Percentiles rank a stretch among this genome's conserved stretches.
Evolutionary conservation across 2,888 invertebrate genomes (phyloP).

Genomic region (Chromoteleia sp.): DNA sequence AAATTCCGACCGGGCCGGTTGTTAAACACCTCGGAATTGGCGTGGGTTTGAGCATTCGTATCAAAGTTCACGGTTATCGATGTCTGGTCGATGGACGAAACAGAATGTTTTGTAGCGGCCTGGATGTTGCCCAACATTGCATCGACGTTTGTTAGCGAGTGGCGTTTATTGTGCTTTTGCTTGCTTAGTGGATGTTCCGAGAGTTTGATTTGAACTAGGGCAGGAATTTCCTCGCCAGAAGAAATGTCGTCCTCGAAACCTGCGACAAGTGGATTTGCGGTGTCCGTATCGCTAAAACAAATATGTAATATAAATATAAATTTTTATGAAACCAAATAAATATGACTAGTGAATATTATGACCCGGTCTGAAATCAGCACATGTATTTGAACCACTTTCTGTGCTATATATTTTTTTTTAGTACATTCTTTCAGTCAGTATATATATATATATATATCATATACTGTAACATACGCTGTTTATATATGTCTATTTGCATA

Average conservation of each 20-base stretch:
- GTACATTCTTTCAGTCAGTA: too few relatives aligned
- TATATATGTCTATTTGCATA: too few relatives aligned
- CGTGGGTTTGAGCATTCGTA: conserved; percentile 75
- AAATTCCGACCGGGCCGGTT: conserved; percentile 89
- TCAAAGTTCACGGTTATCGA: conserved; percentile 75
- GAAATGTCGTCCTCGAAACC: conserved; percentile 94
- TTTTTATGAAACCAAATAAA: too few relatives aligned
- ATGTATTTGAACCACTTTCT: too few relatives aligned
- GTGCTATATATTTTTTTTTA: too few relatives aligned
- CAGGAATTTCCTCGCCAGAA: conserved; percentile 86
- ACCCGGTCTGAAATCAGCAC: too few relatives aligned
- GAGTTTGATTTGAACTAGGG: conserved; percentile 76
- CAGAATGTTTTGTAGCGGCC: conserved; percentile 78
- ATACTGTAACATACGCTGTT: too few relatives aligned
- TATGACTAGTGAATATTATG: too few relatives aligned
- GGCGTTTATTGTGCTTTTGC: conserved; percentile 80
- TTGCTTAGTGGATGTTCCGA: conserved; percentile 82
- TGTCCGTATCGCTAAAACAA: conserved; percentile 88
- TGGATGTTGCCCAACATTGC: conserved; percentile 72
- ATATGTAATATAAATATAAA: too few relatives aligned
- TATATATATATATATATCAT: too few relatives aligned
- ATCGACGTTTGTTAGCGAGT: conserved; percentile 76
- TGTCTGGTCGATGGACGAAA: conserved; percentile 81
- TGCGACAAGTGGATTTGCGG: conserved; percentile 92
- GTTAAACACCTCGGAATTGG: conserved; percentile 84